A percentile compares a stretch with the other conserved stretches of the same genome.
Conservation (phyloP, 2,888 invertebrate species). For the Nephrotoma flavescens region DNA sequence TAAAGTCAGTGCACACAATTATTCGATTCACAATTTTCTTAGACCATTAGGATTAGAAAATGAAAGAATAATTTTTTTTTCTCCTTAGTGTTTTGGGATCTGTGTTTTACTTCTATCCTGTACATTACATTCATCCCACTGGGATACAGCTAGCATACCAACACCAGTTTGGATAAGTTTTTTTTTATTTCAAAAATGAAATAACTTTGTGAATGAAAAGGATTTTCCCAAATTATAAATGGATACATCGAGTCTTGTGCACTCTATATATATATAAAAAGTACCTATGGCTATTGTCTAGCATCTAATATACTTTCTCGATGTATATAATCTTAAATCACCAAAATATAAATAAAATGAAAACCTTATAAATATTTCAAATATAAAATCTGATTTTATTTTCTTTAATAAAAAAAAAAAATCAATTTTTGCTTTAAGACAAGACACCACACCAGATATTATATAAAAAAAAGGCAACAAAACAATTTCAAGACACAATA, state of each 20-base stretch:
- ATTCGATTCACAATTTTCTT: not conserved
- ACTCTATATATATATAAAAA: not conserved
- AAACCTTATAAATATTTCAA: constrained; percentile 1
- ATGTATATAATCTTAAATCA: not conserved
- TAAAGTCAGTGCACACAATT: not conserved
- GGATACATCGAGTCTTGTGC: not conserved
- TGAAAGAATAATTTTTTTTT: not conserved
- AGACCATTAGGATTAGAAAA: not conserved
- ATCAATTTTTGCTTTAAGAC: not conserved
- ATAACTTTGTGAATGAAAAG: not conserved
- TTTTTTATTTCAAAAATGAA: not conserved
- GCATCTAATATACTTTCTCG: not conserved
- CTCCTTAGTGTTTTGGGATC: not conserved
- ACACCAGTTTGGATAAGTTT: not conserved
- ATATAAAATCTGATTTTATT: constrained; percentile 1
- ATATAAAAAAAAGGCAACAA: not conserved
- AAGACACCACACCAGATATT: not conserved
- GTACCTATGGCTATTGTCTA: not conserved
- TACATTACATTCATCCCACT: not conserved
- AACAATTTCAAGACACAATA: too few species aligned
- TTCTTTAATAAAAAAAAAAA: not conserved
- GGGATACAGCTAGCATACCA: not conserved
- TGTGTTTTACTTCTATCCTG: too few species aligned
- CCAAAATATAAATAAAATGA: not conserved
- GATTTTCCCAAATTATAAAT: not conserved